Evolutionary conservation across 2,888 invertebrate species (phyloP), one percentile per base, ranked within the genome.

Genomic region (Melanargia galathea): DNA sequence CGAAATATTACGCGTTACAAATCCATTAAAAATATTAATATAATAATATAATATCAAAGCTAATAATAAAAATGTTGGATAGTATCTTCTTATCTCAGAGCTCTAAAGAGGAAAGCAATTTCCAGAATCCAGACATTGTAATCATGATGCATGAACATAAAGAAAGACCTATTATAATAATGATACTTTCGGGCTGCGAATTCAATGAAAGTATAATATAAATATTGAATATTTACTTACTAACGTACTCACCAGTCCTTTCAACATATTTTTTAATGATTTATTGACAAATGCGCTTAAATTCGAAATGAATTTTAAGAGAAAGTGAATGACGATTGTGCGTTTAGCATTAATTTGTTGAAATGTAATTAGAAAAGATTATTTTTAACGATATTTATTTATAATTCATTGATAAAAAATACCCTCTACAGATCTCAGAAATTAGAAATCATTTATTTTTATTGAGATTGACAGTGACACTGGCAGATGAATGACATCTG

Each of bases 161-260:
- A 49, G 10, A 26, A 48, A 49, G n/a, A 48, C 10, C n/a, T 20
- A 54, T 22, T 52, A 18, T 40, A 16, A 40, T 20, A 35, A 24
- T 13, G 13, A 13, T 26, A 49, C 16, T 43, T 18, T 16, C 2
- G 18, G 2, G 8, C 43, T 43, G 43, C 2, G 18, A 8, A 18
- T 8, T n/a, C 8, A 18, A 43, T 16, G 11, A 10, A 58, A 30
- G 16, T 30, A 30, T 46, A 45, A 35, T 30, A 30, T 1, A 40
- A 40, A 48, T 18, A n/a, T 46, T 30, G 18, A 33, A 45, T 35
- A 48, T 59, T 51, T 51, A 59, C 59, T 59, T 59, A 59, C 59
- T 24, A 59, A 24, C 2, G 22, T 56, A 72, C 78, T 76, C 72
- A 79, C 79, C 74, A 80, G 59, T 68, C 75, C 78, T 70, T 79